phyloP scores from a whole-genome alignment of 1,140 invertebrate species.

The Phthorimaea operculella region DNA sequence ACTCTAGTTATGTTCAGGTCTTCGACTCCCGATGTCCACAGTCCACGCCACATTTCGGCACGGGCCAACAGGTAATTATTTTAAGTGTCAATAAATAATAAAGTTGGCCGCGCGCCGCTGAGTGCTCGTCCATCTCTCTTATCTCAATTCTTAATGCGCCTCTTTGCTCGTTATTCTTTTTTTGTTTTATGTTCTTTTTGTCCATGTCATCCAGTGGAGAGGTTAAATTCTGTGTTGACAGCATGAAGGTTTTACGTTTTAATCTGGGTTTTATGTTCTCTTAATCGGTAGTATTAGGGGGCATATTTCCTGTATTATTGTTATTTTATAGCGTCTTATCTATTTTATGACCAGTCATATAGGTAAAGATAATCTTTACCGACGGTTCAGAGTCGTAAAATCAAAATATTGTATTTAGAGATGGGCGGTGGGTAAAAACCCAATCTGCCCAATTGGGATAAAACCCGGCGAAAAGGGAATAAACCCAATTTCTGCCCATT shows the following conservation, averaged over 20 bases:
- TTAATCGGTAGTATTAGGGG: slow-evolving; percentile 39
- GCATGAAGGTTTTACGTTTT: slow-evolving; percentile 61
- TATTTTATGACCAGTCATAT: slow-evolving; percentile 33
- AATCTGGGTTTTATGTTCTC: slow-evolving; percentile 50
- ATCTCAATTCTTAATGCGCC: slow-evolving; percentile 66
- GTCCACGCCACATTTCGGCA: slow-evolving; percentile 38
- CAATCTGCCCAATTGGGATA: too few relatives aligned
- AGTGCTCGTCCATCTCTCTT: slow-evolving; percentile 63
- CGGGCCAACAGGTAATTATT: slow-evolving; percentile 63
- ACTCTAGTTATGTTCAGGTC: not conserved
- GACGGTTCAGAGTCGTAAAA: slow-evolving; percentile 13
- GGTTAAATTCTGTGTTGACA: slow-evolving; percentile 63
- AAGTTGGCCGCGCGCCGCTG: slow-evolving; percentile 51
- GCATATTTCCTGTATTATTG: slow-evolving; percentile 26
- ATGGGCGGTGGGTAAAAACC: too few relatives aligned
- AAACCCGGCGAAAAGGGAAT: too few relatives aligned
- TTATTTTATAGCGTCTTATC: slow-evolving; percentile 29
- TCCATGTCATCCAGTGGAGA: slow-evolving; percentile 42
- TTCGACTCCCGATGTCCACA: slow-evolving; percentile 6
- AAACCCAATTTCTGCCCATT: too few relatives aligned
- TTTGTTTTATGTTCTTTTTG: slow-evolving; percentile 41
- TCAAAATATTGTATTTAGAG: not conserved
- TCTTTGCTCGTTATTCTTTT: slow-evolving; percentile 56
- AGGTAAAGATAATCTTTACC: slow-evolving; percentile 18
- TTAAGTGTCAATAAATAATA: slow-evolving; percentile 68